Conservation (phyloP, 2,888 invertebrate genomes). For the Hypolimnas misippus region DNA sequence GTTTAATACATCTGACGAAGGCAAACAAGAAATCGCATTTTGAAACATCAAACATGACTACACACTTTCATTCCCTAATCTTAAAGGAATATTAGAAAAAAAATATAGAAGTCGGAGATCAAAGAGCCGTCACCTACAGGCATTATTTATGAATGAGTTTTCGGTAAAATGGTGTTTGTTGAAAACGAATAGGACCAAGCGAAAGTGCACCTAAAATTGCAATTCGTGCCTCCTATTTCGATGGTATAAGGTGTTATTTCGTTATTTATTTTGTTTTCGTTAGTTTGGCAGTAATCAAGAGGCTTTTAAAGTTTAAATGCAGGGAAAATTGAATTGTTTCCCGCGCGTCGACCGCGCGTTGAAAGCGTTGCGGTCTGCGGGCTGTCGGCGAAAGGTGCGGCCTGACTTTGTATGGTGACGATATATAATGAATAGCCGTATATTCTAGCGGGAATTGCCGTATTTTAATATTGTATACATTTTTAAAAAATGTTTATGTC, state of each 20-base stretch:
- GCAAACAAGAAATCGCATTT: slow-evolving; percentile 44
- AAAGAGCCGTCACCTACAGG: slow-evolving; percentile 56
- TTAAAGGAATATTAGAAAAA: slow-evolving; percentile 52
- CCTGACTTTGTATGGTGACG: slow-evolving; percentile 43
- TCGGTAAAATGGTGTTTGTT: slow-evolving; percentile 46
- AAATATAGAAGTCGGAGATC: slow-evolving; percentile 51
- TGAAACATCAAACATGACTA: slow-evolving; percentile 51
- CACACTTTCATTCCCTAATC: slow-evolving; percentile 43
- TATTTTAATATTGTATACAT: background rate
- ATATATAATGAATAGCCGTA: slow-evolving; percentile 26
- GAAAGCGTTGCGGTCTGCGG: slow-evolving; percentile 50
- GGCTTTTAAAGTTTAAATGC: slow-evolving; percentile 60
- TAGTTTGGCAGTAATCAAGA: slow-evolving; percentile 46
- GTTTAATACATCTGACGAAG: slow-evolving; percentile 26
- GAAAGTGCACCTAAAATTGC: slow-evolving; percentile 17
- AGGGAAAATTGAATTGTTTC: slow-evolving; percentile 64
- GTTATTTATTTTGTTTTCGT: slow-evolving; percentile 12
- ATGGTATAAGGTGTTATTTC: slow-evolving; percentile 26
- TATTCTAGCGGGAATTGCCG: slow-evolving; percentile 8
- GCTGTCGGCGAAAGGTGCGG: slow-evolving; percentile 44
- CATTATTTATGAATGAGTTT: slow-evolving; percentile 53
- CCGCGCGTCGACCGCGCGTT: slow-evolving; percentile 45
- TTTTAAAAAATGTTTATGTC: background rate
- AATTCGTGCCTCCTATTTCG: slow-evolving; percentile 14
- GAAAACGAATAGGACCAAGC: slow-evolving; percentile 12